Conservation (phyloP, 2,113 vertebrate genomes). For the Cinclus cinclus region DNA sequence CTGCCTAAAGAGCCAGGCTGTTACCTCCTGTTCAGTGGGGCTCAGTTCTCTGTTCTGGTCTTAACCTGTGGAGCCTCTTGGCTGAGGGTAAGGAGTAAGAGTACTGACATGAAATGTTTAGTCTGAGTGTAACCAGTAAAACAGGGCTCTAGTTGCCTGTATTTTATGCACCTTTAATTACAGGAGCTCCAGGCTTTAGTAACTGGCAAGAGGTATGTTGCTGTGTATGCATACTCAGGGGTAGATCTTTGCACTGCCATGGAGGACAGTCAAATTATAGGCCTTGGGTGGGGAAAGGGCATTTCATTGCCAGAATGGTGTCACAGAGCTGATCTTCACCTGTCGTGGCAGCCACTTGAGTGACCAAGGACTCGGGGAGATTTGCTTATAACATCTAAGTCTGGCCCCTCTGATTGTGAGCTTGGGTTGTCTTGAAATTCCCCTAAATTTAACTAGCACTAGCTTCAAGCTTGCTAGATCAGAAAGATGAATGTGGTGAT, state of each 20-base stretch:
- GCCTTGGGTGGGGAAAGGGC: background rate
- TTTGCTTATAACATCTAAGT: background rate
- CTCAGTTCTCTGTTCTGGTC: accelerated
- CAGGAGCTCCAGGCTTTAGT: background rate
- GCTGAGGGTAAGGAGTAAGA: background rate
- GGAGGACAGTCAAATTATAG: background rate
- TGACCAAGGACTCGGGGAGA: background rate
- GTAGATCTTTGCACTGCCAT: background rate
- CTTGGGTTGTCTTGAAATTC: background rate
- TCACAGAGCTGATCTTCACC: background rate
- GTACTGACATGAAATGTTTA: background rate
- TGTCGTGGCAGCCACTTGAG: accelerated
- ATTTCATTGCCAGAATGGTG: background rate
- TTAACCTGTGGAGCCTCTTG: background rate
- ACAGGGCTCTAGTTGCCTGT: background rate
- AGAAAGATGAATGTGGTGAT: background rate
- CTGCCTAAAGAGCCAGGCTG: background rate
- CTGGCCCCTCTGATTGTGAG: background rate
- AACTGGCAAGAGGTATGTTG: background rate
- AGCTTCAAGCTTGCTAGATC: background rate
- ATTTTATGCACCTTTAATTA: background rate
- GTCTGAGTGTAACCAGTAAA: background rate
- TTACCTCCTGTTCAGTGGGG: background rate
- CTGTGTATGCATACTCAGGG: background rate
- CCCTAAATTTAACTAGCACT: background rate